Percentiles rank a stretch among this genome's conserved stretches.
These are phyloP conservation scores for Microcebus jonahi DNA, from an alignment of 2,113 vertebrate species.

Conservation along the genomic window DNA sequence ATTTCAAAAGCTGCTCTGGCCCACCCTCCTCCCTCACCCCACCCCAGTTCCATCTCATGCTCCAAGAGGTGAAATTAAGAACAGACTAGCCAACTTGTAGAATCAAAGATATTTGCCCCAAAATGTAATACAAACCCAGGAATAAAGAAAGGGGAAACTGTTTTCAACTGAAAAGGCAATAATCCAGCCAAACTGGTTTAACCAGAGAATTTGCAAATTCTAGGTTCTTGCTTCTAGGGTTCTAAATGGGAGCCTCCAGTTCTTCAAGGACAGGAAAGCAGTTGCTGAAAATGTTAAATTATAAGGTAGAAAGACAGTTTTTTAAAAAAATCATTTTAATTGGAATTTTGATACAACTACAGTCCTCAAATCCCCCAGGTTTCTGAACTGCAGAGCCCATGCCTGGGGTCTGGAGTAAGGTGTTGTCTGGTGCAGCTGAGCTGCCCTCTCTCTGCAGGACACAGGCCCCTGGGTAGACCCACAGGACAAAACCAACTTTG, in stretches of 20 bases:
- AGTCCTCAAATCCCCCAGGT: background rate
- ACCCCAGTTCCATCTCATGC: background rate
- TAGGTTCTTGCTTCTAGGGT: background rate
- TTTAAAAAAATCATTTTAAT: background rate
- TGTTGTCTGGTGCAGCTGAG: background rate
- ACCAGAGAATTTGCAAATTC: background rate
- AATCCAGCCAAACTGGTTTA: slow-evolving; percentile 23
- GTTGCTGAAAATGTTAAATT: background rate
- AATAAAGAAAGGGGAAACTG: background rate
- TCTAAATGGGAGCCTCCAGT: background rate
- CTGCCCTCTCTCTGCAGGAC: background rate
- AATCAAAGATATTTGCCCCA: background rate
- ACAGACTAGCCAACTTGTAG: background rate
- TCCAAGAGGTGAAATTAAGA: background rate
- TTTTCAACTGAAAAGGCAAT: background rate
- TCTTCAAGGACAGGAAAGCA: background rate
- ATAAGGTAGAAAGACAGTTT: background rate
- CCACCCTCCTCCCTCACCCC: background rate
- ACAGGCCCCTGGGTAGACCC: background rate
- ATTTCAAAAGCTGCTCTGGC: background rate
- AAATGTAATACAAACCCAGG: background rate
- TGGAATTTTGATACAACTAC: background rate
- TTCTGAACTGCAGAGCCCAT: fast-evolving
- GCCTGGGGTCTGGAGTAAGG: fast-evolving
- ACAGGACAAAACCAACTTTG: background rate